Evolutionary conservation across 2,113 vertebrate genomes (phyloP), one percentile per base, ranked within the genome.

Genomic region (Pachyramphus minor): DNA sequence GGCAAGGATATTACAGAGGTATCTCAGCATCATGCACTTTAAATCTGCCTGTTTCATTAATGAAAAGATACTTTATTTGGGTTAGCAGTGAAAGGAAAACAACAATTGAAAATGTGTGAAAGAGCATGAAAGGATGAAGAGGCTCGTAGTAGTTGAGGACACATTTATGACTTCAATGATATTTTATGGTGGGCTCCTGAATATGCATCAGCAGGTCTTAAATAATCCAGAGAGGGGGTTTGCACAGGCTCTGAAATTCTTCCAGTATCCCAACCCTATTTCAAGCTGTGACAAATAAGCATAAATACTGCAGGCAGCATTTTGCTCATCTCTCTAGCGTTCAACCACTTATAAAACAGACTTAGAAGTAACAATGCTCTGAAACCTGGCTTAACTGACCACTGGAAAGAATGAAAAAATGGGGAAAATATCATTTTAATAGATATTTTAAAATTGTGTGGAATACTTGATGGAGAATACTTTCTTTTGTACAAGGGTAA

Each of bases 221-320:
- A 89, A 96, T 96, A 95, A 95, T 91, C 78, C 60, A 76, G 55
- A 68, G 37, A 56, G 47, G 87, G 90, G 59, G 92, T 96, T 76
- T 95, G 73, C 58, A 94, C 49, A 49, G 75, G 59, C 37, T 95
- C 84, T 66, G 71, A 76, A 90, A 93, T 69, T 44, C 66, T 87
- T 77, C 81, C 63, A 49, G 64, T 55, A 33, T 90, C 60, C 67
- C 76, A 95, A 64, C 11, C 41, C 63, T 79, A 89, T 95, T 96
- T 95, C 93, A 94, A 78, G 42, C 42, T 88, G 73, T 89, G 69
- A 69, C 10, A 86, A 96, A 96, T 81, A 87, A 92, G 15, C 49
- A 62, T 71, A 82, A 95, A 86, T 95, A 73, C 42, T 75, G 33
- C 63, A 81, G 35, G 33, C 35, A 84, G 39, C 3, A 0, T 84